Base-by-base conservation (phyloP, 2,888 invertebrate species). In the Lingula anatina region DNA sequence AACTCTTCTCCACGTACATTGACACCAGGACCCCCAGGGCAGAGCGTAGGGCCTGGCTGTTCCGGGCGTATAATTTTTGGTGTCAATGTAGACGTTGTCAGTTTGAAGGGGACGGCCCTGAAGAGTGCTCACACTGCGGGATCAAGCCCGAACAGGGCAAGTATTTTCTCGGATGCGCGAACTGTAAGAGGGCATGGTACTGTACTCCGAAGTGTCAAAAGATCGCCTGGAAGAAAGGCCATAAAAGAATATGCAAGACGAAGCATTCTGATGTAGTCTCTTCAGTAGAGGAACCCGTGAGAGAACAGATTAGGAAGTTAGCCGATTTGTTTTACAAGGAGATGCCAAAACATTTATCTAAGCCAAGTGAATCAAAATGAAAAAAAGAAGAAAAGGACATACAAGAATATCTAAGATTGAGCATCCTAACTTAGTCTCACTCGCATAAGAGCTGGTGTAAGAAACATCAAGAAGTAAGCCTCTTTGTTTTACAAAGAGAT, bases 61-160 rank as follows among this genome's bases (percentile, higher is more conserved):
- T 57, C 50, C 62, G 65, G 49, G 68, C 68, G 3, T 70, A 68
- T 55, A 68, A 68, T 47, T 70, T 70, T 53, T 70, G 70, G 70
- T 70, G 70, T 46, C 57, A 60, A 27, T 70, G 70, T 43, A 56
- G 49, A 21, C 59, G 66, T 7, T 70, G 70, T 46, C 56, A 60
- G 41, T 65, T 62, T 43, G 70, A 70, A 49, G 70, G 70, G 0
- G 67, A 66, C 44, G 63, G 65, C 36, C 55, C 62, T 4, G 52
- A 57, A 1, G 45, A 47, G 2, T 70, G 70, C 49, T 68, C 68
- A 5, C 56, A 62, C 39, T 70, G 70, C 45, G 53, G 56, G 20
- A 61, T 57, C 25, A 54, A 50, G 5, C 57, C 64, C 1, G 35
- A 50, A 7, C 60, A 55, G 4, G 59, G 53, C 0, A 64, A 65